These are phyloP conservation scores for Ganaspis brasiliensis DNA, from an alignment of 2,888 invertebrate genomes.

Conservation along the genomic window DNA sequence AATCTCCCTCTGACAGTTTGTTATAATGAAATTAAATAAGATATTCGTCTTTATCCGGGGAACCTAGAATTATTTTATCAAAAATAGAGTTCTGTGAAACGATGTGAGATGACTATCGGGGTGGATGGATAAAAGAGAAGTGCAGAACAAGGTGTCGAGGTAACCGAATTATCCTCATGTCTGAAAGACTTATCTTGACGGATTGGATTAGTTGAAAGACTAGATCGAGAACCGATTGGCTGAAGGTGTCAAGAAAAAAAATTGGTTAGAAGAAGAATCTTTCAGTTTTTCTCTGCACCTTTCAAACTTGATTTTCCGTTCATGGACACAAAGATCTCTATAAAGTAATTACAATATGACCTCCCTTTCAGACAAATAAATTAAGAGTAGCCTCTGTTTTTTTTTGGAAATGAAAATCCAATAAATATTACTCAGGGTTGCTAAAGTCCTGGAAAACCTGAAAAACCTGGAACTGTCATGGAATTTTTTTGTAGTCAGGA, in stretches of 20 bases:
- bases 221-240: constrained; percentile 45
- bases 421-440: too few relatives aligned
- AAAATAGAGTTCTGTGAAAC: constrained; percentile 39
- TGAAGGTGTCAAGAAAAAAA: constrained; percentile 44
- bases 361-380: neutral
- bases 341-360: neutral
- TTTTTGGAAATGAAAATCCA: too few relatives aligned
- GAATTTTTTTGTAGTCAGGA: too few relatives aligned
- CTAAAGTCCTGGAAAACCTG: too few relatives aligned
- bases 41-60: constrained; percentile 36
- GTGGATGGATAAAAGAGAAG: constrained; percentile 48
- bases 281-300: constrained; percentile 46
- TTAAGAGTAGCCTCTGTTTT: too few relatives aligned
- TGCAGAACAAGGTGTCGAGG: constrained; percentile 54
- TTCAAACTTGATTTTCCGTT: neutral
- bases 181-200: constrained; percentile 69
- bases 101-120: constrained; percentile 45
- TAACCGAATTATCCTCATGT: constrained; percentile 70
- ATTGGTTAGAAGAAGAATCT: constrained; percentile 37
- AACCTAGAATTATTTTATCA: constrained; percentile 3
- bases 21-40: too few relatives aligned
- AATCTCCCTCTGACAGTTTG: too few relatives aligned
- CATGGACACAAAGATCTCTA: neutral
- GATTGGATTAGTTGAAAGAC: constrained; percentile 66
- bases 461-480: too few relatives aligned